Base-by-base conservation (phyloP, 2,113 vertebrate species). In the Xenopus laevis region DNA sequence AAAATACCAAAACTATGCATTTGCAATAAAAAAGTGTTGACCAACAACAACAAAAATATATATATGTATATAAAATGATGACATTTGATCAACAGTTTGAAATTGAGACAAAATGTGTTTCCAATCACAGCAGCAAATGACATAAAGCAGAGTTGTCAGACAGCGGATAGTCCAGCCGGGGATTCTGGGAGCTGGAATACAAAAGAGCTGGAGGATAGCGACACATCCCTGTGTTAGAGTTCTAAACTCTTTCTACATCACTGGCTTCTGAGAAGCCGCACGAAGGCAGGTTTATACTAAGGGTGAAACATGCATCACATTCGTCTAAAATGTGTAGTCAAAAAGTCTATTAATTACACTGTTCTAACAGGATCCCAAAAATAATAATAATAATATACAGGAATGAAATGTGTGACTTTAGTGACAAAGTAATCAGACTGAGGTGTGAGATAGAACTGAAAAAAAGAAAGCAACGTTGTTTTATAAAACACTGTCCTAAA, bases 381-480 rank as follows among this genome's bases (percentile, higher is more conserved):
- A 70, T 44, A 44, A 23, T 1, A 57, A 12, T 61, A 58, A 23
- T 74, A 50, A 68, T 5, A 30, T 55, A 6, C 33, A 70, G 67
- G 66, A 77, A 77, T 77, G 74, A 69, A 59, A 68, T 21, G 55
- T 63, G 58, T 68, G 50, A 64, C 50, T 52, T 46, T 9, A 55
- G 74, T 69, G 67, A 70, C 57, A 68, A 20, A 74, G 20, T 67
- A 58, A 40, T 40, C 33, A 46, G 11, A 33, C 21, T 63, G 50
- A 17, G 20, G n/a, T 66, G 63, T 44, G 15, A 23, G 13, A 23
- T 65, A 59, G 47, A 69, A 55, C 33, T 17, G n/a, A n/a, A 21
- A 52, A 59, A 64, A 50, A 53, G 50, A 27, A 27, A 69, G 63
- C 55, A 58, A 73, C 59, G 55, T 23, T 68, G 60, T 50, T 16